Percentiles rank a stretch among this genome's conserved stretches.
Evolutionary conservation across 2,113 vertebrate species (phyloP).

Genomic region (Oryzias melastigma): DNA sequence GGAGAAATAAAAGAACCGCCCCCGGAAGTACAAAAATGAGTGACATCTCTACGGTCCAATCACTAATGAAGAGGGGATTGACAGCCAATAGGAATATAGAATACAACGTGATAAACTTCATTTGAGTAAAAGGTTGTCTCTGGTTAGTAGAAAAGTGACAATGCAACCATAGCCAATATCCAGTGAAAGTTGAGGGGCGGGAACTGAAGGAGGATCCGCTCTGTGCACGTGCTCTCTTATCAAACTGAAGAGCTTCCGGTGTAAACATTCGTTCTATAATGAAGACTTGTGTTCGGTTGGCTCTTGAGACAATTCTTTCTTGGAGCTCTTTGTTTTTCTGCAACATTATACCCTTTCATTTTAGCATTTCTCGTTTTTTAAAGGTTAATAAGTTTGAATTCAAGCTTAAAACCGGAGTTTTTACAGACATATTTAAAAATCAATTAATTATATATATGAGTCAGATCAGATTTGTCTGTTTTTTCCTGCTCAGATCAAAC

Average conservation of each 20-base stretch:
- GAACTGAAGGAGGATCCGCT: not conserved
- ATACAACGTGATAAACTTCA: accelerated
- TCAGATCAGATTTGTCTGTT: too few species aligned
- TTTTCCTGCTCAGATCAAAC: too few species aligned
- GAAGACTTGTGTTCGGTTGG: too few species aligned
- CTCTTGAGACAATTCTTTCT: too few species aligned
- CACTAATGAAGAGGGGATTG: accelerated
- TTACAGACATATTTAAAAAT: too few species aligned
- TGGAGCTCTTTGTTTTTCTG: too few species aligned
- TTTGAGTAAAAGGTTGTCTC: not conserved
- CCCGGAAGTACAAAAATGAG: slow-evolving; percentile 58
- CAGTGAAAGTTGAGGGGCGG: slow-evolving; percentile 18
- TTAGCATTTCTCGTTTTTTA: too few species aligned
- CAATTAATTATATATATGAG: too few species aligned
- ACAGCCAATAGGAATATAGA: slow-evolving; percentile 26
- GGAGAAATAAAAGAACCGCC: not conserved
- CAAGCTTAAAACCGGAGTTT: too few species aligned
- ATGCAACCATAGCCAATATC: not conserved
- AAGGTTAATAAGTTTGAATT: too few species aligned
- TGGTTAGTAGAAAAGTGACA: not conserved
- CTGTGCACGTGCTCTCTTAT: slow-evolving; percentile 37
- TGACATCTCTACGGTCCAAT: slow-evolving; percentile 25
- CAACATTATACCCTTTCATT: too few species aligned
- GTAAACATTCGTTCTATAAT: too few species aligned
- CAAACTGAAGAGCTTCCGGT: not conserved